Evolutionary conservation across 2,888 invertebrate genomes (phyloP).

Genomic region (Hybos culiciformis): DNA sequence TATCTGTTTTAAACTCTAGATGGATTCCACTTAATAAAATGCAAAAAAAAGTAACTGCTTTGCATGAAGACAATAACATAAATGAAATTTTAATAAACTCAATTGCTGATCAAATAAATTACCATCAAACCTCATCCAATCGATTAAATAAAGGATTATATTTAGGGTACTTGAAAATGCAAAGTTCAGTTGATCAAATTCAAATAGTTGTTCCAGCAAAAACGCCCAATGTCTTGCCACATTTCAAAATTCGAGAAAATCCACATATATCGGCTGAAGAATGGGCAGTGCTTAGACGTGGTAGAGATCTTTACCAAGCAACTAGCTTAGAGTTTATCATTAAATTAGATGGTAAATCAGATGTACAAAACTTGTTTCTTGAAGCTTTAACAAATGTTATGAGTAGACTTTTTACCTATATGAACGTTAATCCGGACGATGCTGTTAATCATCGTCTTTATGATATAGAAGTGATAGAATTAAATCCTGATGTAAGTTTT

Average conservation of each 20-base stretch:
- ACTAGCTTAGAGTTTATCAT: slow-evolving; percentile 28
- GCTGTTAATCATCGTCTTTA: slow-evolving; percentile 69
- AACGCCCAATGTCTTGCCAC: slow-evolving; percentile 89
- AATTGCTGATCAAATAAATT: slow-evolving; percentile 62
- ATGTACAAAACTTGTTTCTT: slow-evolving; percentile 68
- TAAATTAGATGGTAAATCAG: slow-evolving; percentile 43
- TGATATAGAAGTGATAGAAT: slow-evolving; percentile 85
- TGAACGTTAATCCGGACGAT: slow-evolving; percentile 61
- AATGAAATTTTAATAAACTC: slow-evolving; percentile 75
- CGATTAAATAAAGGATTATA: slow-evolving; percentile 80
- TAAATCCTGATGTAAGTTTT: slow-evolving; percentile 81
- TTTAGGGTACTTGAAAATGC: slow-evolving; percentile 90
- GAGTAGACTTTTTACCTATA: slow-evolving; percentile 61
- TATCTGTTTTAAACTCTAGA: slow-evolving; percentile 79
- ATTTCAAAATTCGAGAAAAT: slow-evolving; percentile 84
- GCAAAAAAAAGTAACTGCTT: slow-evolving; percentile 59
- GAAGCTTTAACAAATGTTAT: slow-evolving; percentile 62
- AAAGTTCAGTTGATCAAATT: slow-evolving; percentile 88
- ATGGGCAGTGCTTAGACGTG: slow-evolving; percentile 76
- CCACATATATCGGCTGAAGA: slow-evolving; percentile 94
- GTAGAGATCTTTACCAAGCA: slow-evolving; percentile 35
- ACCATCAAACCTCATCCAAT: slow-evolving; percentile 57
- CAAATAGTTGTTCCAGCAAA: slow-evolving; percentile 85
- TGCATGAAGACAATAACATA: slow-evolving; percentile 61
- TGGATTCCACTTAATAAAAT: slow-evolving; percentile 85